Percentiles rank a stretch among this genome's conserved stretches.
These are phyloP conservation scores for Sphaeridia pumilis DNA, from an alignment of 2,888 invertebrate genomes.

Conservation along the genomic window DNA sequence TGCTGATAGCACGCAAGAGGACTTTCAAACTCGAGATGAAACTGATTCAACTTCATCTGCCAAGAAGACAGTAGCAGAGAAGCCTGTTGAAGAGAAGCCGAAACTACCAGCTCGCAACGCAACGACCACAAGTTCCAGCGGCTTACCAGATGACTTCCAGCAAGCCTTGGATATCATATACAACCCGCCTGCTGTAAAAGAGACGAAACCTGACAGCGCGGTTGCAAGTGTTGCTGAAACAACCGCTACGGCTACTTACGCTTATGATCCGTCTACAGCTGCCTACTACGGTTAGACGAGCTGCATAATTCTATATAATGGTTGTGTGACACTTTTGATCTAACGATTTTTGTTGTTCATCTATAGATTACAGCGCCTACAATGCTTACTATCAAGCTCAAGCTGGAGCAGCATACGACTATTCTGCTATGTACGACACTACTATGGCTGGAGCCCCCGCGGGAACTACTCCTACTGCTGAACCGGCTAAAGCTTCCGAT, in stretches of 20 bases:
- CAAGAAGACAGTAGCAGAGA: neutral
- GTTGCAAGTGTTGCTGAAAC: conserved; percentile 26
- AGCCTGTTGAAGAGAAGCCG: neutral
- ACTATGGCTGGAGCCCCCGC: neutral
- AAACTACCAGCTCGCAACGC: no score
- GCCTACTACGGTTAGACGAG: neutral
- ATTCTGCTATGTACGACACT: conserved; percentile 17
- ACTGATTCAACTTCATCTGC: no score
- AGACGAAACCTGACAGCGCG: conserved; percentile 1
- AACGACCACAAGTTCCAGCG: conserved; percentile 7
- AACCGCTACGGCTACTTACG: conserved; percentile 2
- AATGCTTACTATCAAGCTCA: conserved; percentile 6
- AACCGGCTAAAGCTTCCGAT: neutral
- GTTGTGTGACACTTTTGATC: neutral
- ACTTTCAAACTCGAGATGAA: no score
- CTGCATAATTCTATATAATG: no score
- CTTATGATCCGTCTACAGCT: neutral
- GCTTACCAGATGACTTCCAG: conserved; percentile 29
- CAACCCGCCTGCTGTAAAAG: conserved; percentile 10
- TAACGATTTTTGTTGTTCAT: conserved; percentile 1
- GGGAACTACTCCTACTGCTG: neutral
- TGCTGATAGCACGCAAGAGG: neutral
- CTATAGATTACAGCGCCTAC: conserved; percentile 6
- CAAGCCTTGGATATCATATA: conserved; percentile 36
- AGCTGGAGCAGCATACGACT: conserved; percentile 7